phyloP scores from a whole-genome alignment of 2,797 vertebrate species.

The Ambastaia sidthimunki region DNA sequence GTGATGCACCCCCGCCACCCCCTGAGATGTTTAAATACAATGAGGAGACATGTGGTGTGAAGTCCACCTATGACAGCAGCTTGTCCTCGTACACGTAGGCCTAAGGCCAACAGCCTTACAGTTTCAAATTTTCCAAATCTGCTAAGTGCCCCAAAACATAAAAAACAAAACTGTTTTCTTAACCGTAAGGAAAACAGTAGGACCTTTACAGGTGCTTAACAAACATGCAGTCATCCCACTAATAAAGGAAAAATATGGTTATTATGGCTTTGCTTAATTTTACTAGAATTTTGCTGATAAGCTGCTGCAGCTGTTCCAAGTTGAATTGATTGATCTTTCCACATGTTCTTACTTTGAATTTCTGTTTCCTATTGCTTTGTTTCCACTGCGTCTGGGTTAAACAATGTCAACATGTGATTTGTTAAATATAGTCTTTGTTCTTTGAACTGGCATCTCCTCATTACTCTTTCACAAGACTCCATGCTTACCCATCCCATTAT shows the following conservation, averaged over 20 bases:
- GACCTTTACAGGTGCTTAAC: no score
- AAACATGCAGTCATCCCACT: no score
- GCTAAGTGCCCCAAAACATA: no score
- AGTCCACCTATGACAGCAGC: conserved; percentile 99
- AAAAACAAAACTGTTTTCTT: not conserved
- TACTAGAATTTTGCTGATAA: not conserved
- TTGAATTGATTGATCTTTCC: conserved; percentile 22
- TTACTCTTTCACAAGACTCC: conserved; percentile 6
- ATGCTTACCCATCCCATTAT: not conserved
- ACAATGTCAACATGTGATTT: conserved; percentile 15
- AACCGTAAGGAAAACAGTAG: no score
- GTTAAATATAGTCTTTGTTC: conserved; percentile 4
- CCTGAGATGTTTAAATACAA: conserved; percentile 99
- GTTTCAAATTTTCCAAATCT: no score
- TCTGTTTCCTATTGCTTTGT: not conserved
- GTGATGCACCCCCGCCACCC: no score
- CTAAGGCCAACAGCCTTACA: no score
- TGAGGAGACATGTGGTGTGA: conserved; percentile 96
- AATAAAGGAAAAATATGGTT: not conserved
- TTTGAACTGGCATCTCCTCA: not conserved
- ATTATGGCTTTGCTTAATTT: not conserved
- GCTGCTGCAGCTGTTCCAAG: conserved; percentile 19
- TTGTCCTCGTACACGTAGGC: conserved; percentile 99
- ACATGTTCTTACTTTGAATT: conserved; percentile 2
- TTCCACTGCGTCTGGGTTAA: conserved; percentile 3